Evolutionary conservation across 2,888 invertebrate genomes (phyloP).

Genomic region (Rhagium mordax): DNA sequence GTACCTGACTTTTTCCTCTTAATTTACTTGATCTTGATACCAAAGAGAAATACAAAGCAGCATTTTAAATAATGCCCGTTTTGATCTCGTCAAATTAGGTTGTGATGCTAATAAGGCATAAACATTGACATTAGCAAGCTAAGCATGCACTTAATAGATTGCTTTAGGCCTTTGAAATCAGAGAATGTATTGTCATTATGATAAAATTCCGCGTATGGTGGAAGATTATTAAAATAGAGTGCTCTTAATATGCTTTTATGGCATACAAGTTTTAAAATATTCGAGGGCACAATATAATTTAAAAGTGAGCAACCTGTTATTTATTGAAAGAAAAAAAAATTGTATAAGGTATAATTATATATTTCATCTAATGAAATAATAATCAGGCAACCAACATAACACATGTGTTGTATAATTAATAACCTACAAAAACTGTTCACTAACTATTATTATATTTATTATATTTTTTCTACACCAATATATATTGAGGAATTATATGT

Average conservation of each 20-base stretch:
- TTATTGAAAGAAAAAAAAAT: no score
- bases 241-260: background rate
- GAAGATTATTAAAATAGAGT: no score
- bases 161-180: background rate
- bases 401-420: background rate
- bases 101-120: conserved; percentile 6
- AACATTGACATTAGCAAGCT: background rate
- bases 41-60: background rate
- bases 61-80: background rate
- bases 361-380: no score
- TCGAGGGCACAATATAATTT: background rate
- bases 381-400: background rate
- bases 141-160: background rate
- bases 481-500: no score
- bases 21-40: background rate
- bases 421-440: background rate
- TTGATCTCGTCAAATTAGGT: background rate
- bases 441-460: no score
- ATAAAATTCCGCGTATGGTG: background rate
- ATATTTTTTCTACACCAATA: no score
- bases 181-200: background rate
- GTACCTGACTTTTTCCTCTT: background rate
- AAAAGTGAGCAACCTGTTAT: background rate
- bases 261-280: background rate
- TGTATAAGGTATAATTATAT: no score